Evolutionary conservation across 2,113 vertebrate genomes (phyloP).

Genomic region (Anas platyrhynchos): DNA sequence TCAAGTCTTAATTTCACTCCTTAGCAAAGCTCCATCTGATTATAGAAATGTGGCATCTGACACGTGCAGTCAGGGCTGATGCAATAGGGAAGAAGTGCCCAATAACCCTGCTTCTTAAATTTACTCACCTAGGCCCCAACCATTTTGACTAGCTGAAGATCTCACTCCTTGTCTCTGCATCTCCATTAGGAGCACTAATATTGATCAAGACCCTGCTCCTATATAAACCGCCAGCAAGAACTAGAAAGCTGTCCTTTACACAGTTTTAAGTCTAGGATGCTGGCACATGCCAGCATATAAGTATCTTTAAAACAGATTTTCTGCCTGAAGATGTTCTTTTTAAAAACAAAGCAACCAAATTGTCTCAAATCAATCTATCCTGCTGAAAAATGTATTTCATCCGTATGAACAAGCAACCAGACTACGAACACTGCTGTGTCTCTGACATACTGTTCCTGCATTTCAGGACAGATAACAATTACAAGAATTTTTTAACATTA

Average conservation of each 20-base stretch:
- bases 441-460: not conserved
- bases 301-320: not conserved
- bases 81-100: fast-evolving
- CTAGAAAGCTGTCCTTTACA: not conserved
- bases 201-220: not conserved
- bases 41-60: not conserved
- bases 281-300: not conserved
- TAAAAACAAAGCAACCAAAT: not conserved
- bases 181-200: not conserved
- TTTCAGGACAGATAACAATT: not conserved
- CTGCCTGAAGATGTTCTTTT: not conserved
- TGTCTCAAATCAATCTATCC: not conserved
- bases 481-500: not conserved
- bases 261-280: not conserved
- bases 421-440: not conserved
- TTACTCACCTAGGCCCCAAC: not conserved
- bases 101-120: not conserved
- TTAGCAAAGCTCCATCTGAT: not conserved
- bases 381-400: not conserved
- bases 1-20: not conserved
- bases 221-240: not conserved
- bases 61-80: fast-evolving
- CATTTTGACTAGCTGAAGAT: not conserved
- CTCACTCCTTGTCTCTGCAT: not conserved
- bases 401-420: not conserved